Conservation (phyloP, 1,140 invertebrate genomes). For the Sinella curviseta region DNA sequence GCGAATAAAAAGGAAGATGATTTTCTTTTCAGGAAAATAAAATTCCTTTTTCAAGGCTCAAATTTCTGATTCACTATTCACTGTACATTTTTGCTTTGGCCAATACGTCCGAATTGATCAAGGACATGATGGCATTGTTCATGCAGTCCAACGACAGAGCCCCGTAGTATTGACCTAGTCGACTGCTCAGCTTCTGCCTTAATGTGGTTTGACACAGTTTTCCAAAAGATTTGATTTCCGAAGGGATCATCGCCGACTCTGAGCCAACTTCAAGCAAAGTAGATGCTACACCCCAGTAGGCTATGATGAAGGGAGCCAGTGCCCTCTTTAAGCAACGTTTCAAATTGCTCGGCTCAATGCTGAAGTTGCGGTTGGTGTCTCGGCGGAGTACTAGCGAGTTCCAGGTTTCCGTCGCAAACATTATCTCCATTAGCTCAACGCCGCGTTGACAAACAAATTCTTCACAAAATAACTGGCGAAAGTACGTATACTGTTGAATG, state of each 20-base stretch:
- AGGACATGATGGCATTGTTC: slow-evolving; percentile 37
- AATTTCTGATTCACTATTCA: no score
- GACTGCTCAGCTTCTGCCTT: slow-evolving; percentile 27
- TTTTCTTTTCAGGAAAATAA: no score
- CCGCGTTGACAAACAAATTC: slow-evolving; percentile 42
- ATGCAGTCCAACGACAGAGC: slow-evolving; percentile 46
- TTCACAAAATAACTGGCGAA: slow-evolving; percentile 39
- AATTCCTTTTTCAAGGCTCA: no score
- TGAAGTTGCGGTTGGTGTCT: slow-evolving; percentile 3
- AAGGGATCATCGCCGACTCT: not conserved
- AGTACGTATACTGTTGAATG: slow-evolving; percentile 33
- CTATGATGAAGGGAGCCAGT: slow-evolving; percentile 39
- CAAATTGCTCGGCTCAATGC: slow-evolving; percentile 17
- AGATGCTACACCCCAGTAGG: slow-evolving; percentile 39
- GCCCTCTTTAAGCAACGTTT: slow-evolving; percentile 9
- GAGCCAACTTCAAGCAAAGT: slow-evolving; percentile 31
- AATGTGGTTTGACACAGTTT: slow-evolving; percentile 41
- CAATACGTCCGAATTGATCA: slow-evolving; percentile 22
- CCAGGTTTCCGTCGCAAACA: slow-evolving; percentile 12
- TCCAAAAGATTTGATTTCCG: slow-evolving; percentile 39
- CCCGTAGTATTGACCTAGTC: slow-evolving; percentile 39
- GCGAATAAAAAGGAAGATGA: not conserved
- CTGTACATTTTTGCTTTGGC: slow-evolving; percentile 42
- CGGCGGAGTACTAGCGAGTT: not conserved
- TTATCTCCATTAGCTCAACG: slow-evolving; percentile 9